Percentiles rank a stretch among this genome's conserved stretches.
phyloP scores from a whole-genome alignment of 2,113 vertebrate species.

The Apaloderma vittatum region DNA sequence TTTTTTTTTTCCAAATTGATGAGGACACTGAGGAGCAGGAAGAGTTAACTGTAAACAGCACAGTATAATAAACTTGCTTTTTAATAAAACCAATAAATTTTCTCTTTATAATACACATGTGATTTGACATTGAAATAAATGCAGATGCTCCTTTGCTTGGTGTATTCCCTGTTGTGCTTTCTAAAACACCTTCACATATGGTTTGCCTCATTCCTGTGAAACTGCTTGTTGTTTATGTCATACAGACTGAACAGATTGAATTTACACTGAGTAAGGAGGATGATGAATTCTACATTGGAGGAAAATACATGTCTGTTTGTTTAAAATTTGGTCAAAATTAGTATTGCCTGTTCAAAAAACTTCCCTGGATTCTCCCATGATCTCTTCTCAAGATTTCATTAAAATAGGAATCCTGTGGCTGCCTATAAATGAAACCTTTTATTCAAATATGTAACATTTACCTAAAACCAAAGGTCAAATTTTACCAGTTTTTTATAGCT shows the following conservation, averaged over 20 bases:
- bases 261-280: slow-evolving; percentile 77
- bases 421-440: slow-evolving; percentile 47
- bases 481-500: slow-evolving; percentile 35
- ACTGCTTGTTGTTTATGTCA: slow-evolving; percentile 85
- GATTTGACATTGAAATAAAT: slow-evolving; percentile 84
- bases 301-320: slow-evolving; percentile 61
- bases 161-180: slow-evolving; percentile 84
- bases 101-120: slow-evolving; percentile 82
- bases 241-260: slow-evolving; percentile 83
- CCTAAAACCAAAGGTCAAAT: slow-evolving; percentile 53
- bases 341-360: slow-evolving; percentile 46
- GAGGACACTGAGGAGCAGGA: not conserved
- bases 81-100: slow-evolving; percentile 80
- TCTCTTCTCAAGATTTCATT: slow-evolving; percentile 1
- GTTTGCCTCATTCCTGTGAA: slow-evolving; percentile 82
- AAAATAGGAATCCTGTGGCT: not conserved
- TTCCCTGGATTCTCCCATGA: not conserved
- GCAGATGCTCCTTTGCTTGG: slow-evolving; percentile 83
- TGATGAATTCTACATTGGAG: slow-evolving; percentile 77
- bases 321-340: slow-evolving; percentile 76
- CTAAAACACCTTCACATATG: slow-evolving; percentile 88
- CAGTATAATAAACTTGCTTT: slow-evolving; percentile 61
- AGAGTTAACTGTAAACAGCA: slow-evolving; percentile 70
- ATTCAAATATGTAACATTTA: slow-evolving; percentile 49
- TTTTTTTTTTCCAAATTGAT: not conserved